Evolutionary conservation across 1,140 invertebrate species (phyloP), one percentile per base, ranked within the genome.

Genomic region (Linepithema humile): DNA sequence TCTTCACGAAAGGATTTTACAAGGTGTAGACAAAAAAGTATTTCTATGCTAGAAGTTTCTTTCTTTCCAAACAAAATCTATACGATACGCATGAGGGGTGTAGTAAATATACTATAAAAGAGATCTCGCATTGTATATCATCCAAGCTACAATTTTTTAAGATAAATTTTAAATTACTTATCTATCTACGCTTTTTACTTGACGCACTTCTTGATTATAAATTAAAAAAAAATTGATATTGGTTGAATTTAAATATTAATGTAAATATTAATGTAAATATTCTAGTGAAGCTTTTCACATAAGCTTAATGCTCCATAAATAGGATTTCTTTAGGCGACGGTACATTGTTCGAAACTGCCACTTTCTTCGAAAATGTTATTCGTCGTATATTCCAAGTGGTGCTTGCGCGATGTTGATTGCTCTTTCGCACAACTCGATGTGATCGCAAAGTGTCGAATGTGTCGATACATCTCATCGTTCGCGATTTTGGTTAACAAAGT

Each of bases 1-100:
- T 38, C 20, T 26, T 1, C 43, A 29, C 35, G 62, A 43, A 83
- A 86, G 60, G 72, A 69, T 88, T 90, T 90, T 86, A 85, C 64
- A 82, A 78, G 10, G 35, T 23, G 17, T n/a, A 12, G 53, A 20
- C 23, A 85, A 57, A 69, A 43, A 74, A 77, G 43, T 59, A 23
- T 85, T 72, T 53, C 26, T 59, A 20, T 38, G 23, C 26, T 0
- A 17, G 15, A 38, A 53, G 64, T 88, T 73, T 86, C 74, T 59
- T 72, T 72, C 64, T 67, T 69, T 59, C 7, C 20, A 12, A 50
- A 32, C 12, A 6, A 74, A 40, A 53, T 4, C 43, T 69, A n/a
- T n/a, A 15, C 12, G 40, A 10, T 7, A 69, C 15, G 15, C 17
- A 55, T n/a, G 12, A 15, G 12, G 57, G 6, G 5, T 35, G 17